Evolutionary conservation across 1,140 invertebrate species (phyloP), one percentile per base, ranked within the genome.

Genomic region (Cydia splendana): DNA sequence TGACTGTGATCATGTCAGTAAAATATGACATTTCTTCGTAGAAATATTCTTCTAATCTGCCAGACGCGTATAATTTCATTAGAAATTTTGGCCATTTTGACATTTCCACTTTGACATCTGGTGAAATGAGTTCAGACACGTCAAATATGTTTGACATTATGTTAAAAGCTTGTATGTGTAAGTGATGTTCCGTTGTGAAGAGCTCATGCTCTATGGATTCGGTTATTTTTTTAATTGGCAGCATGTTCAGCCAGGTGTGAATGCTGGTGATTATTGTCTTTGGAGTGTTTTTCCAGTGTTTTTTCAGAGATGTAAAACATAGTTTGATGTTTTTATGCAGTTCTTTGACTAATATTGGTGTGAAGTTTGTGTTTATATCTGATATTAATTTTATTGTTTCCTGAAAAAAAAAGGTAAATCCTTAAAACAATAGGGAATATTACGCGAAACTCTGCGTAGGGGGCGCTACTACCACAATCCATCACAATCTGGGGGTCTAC

Each of bases 391-490:
- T 18, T 45, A 77, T 5, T 0, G 78, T 75, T 75, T 78, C 69
- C 82, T 83, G 80, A 42, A 77, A 82, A 12, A 78, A 30, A 74
- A 76, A 34, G 2, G 1, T 53, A 5, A 13, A 1, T 53, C 9
- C 1, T 18, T 57, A 18, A 53, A n/a, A n/a, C 5, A 6, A 53
- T n/a, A n/a, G n/a, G n/a, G n/a, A n/a, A n/a, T n/a, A n/a, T n/a
- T n/a, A n/a, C n/a, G n/a, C n/a, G n/a, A n/a, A n/a, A n/a, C n/a
- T n/a, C n/a, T n/a, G n/a, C n/a, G n/a, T n/a, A n/a, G n/a, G n/a
- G n/a, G n/a, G n/a, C n/a, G n/a, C n/a, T n/a, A n/a, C n/a, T n/a
- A n/a, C n/a, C n/a, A n/a, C n/a, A n/a, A n/a, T n/a, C n/a, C n/a
- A n/a, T n/a, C n/a, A n/a, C n/a, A n/a, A n/a, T n/a, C n/a, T n/a